Percentiles rank a stretch among this genome's conserved stretches.
Evolutionary conservation across 2,797 vertebrate species (phyloP).

Genomic region (Ctenochaetus hawaiiensis): DNA sequence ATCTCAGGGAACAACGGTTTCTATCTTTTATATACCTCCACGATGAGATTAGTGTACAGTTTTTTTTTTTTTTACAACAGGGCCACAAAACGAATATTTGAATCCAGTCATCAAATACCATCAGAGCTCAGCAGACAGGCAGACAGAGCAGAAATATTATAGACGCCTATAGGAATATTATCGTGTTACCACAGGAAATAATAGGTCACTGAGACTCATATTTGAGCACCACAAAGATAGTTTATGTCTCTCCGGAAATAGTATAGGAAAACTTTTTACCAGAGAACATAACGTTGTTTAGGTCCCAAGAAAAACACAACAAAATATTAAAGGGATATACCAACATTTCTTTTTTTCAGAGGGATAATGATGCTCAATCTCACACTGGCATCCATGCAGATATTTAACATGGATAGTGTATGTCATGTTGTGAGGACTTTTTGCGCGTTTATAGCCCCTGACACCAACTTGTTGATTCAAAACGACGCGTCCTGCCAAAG

Average conservation of each 20-base stretch:
- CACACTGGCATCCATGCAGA: background rate
- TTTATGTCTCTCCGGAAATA: slow-evolving; percentile 28
- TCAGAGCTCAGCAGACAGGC: slow-evolving; percentile 27
- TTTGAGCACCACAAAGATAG: slow-evolving; percentile 15
- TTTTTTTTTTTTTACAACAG: background rate
- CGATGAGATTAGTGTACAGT: background rate
- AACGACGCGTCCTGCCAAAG: slow-evolving; percentile 29
- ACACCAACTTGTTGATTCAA: slow-evolving; percentile 62
- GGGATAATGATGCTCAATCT: background rate
- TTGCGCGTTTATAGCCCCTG: slow-evolving; percentile 9
- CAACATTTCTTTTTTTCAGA: background rate
- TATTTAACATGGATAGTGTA: background rate
- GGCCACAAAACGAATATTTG: background rate
- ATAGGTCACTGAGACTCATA: slow-evolving; percentile 31
- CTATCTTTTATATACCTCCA: background rate
- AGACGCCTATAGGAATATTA: slow-evolving; percentile 62
- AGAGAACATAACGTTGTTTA: background rate
- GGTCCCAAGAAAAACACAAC: background rate
- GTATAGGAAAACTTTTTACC: slow-evolving; percentile 14
- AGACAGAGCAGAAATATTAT: slow-evolving; percentile 35
- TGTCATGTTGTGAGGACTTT: background rate
- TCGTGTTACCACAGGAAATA: slow-evolving; percentile 45
- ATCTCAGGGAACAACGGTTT: slow-evolving; percentile 16
- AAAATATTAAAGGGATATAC: background rate
- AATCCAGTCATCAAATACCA: slow-evolving; percentile 1